Evolutionary conservation across 2,113 vertebrate genomes (phyloP), one percentile per base, ranked within the genome.

Genomic region (Glareola pratincola): DNA sequence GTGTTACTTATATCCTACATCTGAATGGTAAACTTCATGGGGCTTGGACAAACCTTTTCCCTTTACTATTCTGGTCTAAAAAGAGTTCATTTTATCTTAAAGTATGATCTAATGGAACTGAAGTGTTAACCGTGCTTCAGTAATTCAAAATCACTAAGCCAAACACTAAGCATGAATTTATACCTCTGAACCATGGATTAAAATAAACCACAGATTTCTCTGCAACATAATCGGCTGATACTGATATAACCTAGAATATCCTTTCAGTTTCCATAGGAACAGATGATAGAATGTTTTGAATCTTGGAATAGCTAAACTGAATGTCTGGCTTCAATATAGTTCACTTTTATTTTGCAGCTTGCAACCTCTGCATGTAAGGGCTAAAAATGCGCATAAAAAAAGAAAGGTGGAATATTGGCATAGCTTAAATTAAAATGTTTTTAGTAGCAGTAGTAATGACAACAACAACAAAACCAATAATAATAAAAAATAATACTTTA

Each of bases 251-350:
- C 97, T 98, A 97, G 97, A 97, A 97, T 97, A 98, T 97, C 96
- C 96, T 94, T 98, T 98, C 92, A 83, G 97, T 98, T 98, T 98
- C 97, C 97, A 98, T 98, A 98, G 97, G 97, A 98, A 98, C 97
- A 96, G 96, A 96, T 98, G 94, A 96, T 93, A 92, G 88, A 97
- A 93, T 95, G 80, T 97, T 97, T 97, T 93, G 97, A 94, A 90
- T 96, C 93, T 96, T 96, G 92, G 92, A 96, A 90, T 69, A 97
- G 71, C 85, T 93, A 72, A 96, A 97, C 92, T 81, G 93, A 88
- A 85, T 91, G 88, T 97, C 92, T 95, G 88, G 64, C 68, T 88
- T 96, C 60, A 83, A 22, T 85, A 64, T 73, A 91, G 91, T 91
- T 96, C 92, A 91, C 76, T 95, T 96, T 14, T 80, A n/a, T 79